A percentile compares a stretch with the other conserved stretches of the same genome.
These are phyloP conservation scores for Nothobranchius kuhntae DNA, from an alignment of 2,113 vertebrate genomes.

Conservation along the genomic window DNA sequence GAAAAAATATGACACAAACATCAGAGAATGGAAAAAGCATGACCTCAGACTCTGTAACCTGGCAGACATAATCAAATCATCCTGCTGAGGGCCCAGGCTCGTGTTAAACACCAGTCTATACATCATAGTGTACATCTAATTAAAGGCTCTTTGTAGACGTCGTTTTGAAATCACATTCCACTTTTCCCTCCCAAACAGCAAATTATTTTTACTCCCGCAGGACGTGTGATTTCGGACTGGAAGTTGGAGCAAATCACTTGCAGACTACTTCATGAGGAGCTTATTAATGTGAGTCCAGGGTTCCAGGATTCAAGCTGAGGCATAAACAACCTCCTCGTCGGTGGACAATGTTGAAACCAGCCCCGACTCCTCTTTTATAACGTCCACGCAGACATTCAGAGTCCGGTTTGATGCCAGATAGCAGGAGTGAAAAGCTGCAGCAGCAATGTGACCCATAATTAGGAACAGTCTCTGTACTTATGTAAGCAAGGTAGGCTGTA, in stretches of 20 bases:
- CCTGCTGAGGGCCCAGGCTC: constrained; percentile 56
- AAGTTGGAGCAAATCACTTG: constrained; percentile 78
- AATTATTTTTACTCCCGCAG: constrained; percentile 73
- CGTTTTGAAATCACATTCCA: constrained; percentile 73
- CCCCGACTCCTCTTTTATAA: constrained; percentile 47
- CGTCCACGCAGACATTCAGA: constrained; percentile 43
- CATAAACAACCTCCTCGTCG: constrained; percentile 73
- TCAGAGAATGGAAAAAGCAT: constrained; percentile 69
- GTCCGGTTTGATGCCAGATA: constrained; percentile 58
- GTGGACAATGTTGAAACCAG: constrained; percentile 38
- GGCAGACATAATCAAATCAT: constrained; percentile 73
- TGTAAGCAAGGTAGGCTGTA: constrained; percentile 86
- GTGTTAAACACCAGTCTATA: constrained; percentile 73
- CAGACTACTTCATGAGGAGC: constrained; percentile 75
- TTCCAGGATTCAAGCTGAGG: constrained; percentile 59
- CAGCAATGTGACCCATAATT: constrained; percentile 88
- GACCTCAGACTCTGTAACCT: constrained; percentile 74
- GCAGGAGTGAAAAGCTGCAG: constrained; percentile 69
- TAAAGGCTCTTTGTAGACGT: constrained; percentile 71
- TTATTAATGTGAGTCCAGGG: constrained; percentile 75
- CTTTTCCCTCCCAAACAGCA: constrained; percentile 72
- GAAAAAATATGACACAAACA: constrained; percentile 66
- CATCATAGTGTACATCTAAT: constrained; percentile 75
- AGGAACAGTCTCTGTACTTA: constrained; percentile 91
- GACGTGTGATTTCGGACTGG: constrained; percentile 72